Evolutionary conservation across 2,888 invertebrate species (phyloP), one percentile per base, ranked within the genome.

Genomic region (Campoplex nolae): DNA sequence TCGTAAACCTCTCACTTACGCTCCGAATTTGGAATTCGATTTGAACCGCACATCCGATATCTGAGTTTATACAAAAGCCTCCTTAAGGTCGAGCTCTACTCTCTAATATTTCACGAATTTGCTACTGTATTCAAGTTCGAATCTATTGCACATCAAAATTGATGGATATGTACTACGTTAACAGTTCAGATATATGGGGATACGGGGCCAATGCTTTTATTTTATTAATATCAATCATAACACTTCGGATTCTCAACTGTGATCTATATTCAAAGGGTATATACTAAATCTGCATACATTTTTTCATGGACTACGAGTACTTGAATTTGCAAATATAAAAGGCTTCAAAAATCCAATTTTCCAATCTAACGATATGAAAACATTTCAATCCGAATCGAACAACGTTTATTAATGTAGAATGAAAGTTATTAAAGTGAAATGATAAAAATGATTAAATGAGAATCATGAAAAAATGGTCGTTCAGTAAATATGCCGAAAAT

Each of bases 21-120:
- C 75, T 75, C 18, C 54, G 80, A 84, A 75, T 62, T n/a, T 80
- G n/a, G 54, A 76, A 80, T 85, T 76, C 71, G 71, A 81, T 71
- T 76, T 51, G 81, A 13, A 70, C 65, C 35, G 35, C 48, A 54
- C 38, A 62, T 45, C 51, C 42, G 65, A 65, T 54, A 70, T 42
- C 32, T 23, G 65, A 51, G 76, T 76, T 42, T 35, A 51, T 84
- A 80, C 80, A 54, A 84, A 80, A 76, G 54, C 75, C 28, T 6
- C 76, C 38, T 28, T 45, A 51, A n/a, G 28, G 45, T 23, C 75
- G 28, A 65, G 16, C 48, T 13, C 65, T 54, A n/a, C 38, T 45
- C 58, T 76, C 70, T 65, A 84, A 80, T 76, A 84, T 84, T 80
- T 80, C 70, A 28, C 45, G 65, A 16, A 51, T 42, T 62, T 13